Conservation (phyloP, 2,888 invertebrate species). For the Hirtodrosophila cameraria region DNA sequence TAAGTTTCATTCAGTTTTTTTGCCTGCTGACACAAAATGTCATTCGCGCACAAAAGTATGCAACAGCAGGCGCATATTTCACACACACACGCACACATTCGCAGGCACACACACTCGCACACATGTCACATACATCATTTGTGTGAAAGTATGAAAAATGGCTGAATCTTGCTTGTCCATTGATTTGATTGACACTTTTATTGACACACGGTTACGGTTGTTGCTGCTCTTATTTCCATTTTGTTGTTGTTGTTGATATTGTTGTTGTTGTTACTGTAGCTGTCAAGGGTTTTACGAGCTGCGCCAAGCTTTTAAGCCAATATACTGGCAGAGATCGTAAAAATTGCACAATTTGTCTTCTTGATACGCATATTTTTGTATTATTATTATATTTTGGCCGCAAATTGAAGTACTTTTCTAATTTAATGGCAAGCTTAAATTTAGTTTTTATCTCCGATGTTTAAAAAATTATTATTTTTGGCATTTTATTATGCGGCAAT, state of each 20-base stretch:
- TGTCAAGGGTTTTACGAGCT: constrained; percentile 68
- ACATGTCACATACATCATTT: constrained; percentile 1
- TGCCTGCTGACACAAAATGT: constrained; percentile 22
- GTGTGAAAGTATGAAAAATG: constrained; percentile 59
- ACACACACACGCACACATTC: constrained; percentile 7
- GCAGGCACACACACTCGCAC: neutral
- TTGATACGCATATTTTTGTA: constrained; percentile 27
- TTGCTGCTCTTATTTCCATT: constrained; percentile 20
- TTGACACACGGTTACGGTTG: constrained; percentile 63
- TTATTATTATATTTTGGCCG: constrained; percentile 39
- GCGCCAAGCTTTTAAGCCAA: constrained; percentile 63
- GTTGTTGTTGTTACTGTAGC: constrained; percentile 22
- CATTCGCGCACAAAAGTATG: constrained; percentile 45
- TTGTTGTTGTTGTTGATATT: constrained; percentile 22
- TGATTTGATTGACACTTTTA: constrained; percentile 80
- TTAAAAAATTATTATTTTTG: constrained; percentile 10
- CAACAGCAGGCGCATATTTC: constrained; percentile 57
- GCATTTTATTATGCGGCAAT: constrained; percentile 1
- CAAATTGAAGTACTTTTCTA: constrained; percentile 38
- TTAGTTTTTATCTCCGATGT: neutral
- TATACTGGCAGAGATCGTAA: constrained; percentile 32
- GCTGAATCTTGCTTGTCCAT: constrained; percentile 56
- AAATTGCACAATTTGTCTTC: constrained; percentile 36
- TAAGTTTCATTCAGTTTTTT: neutral
- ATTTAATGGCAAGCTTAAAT: constrained; percentile 2